Percentiles rank a stretch among this genome's conserved stretches.
phyloP scores from a whole-genome alignment of 1,140 invertebrate genomes.

The Pentalonia nigronervosa region DNA sequence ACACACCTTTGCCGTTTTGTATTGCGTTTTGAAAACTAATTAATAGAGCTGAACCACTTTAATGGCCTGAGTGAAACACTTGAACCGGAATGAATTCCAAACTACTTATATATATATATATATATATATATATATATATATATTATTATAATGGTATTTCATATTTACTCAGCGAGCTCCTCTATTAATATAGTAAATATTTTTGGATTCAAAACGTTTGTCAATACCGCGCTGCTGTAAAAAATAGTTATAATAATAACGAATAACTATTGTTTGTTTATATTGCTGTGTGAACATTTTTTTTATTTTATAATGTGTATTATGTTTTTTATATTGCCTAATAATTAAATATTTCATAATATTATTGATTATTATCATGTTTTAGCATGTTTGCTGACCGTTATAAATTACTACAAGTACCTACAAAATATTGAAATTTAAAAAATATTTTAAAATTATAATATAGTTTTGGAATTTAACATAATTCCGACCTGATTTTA shows the following conservation, averaged over 20 bases:
- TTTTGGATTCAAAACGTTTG: not conserved
- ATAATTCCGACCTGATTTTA: no score
- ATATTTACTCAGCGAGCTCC: not conserved
- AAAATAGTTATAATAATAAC: not conserved
- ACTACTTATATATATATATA: not conserved
- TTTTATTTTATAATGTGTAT: not conserved
- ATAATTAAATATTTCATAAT: no score
- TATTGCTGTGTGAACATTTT: not conserved
- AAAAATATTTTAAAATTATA: no score
- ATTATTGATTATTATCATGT: no score
- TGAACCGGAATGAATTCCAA: constrained; percentile 14
- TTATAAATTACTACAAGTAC: no score
- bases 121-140: not conserved
- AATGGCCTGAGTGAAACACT: not conserved
- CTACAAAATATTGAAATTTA: no score
- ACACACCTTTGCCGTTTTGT: not conserved
- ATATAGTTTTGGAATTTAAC: no score
- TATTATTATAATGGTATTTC: not conserved
- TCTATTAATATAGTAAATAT: not conserved
- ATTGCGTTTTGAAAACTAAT: constrained; percentile 31
- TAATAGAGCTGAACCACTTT: not conserved
- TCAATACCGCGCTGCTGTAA: not conserved
- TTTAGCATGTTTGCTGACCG: no score
- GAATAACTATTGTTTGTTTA: not conserved
- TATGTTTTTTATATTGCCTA: not conserved